Percentiles rank a stretch among this genome's conserved stretches.
These are phyloP conservation scores for Megalops atlanticus DNA, from an alignment of 2,113 vertebrate species.

Conservation along the genomic window DNA sequence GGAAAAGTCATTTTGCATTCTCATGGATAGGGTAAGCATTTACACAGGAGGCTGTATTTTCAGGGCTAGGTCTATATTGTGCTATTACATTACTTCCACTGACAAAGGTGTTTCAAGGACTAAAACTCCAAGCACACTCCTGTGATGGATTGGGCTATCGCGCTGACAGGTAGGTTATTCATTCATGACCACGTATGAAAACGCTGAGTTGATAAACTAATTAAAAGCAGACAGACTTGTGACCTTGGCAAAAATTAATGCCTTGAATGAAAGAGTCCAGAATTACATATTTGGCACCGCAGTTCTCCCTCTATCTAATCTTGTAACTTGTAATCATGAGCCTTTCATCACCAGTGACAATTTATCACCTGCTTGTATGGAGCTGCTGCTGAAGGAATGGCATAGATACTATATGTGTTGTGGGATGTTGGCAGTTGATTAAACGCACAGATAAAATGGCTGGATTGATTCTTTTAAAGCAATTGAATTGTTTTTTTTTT, in stretches of 20 bases:
- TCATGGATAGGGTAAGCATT: neutral
- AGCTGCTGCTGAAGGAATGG: neutral
- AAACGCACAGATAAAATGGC: neutral
- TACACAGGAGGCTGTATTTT: neutral
- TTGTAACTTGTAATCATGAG: conserved; percentile 1
- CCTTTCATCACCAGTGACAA: conserved; percentile 6
- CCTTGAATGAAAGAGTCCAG: neutral
- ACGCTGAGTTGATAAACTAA: conserved; percentile 7
- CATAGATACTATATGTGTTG: neutral
- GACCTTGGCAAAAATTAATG: neutral
- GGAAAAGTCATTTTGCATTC: conserved; percentile 20
- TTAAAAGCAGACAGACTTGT: neutral
- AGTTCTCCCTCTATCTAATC: neutral
- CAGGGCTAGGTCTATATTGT: neutral
- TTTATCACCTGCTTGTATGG: neutral
- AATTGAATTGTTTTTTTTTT: conserved; percentile 1
- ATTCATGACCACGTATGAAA: conserved; percentile 3
- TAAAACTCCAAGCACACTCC: neutral
- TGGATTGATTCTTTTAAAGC: neutral
- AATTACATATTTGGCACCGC: neutral
- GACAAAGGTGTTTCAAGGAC: conserved; percentile 3
- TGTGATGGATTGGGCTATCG: neutral
- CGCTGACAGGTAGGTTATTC: neutral
- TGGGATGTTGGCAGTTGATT: conserved; percentile 1
- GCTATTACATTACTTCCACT: neutral